These are phyloP conservation scores for Sylvietta virens DNA, from an alignment of 2,113 vertebrate genomes.

Conservation along the genomic window DNA sequence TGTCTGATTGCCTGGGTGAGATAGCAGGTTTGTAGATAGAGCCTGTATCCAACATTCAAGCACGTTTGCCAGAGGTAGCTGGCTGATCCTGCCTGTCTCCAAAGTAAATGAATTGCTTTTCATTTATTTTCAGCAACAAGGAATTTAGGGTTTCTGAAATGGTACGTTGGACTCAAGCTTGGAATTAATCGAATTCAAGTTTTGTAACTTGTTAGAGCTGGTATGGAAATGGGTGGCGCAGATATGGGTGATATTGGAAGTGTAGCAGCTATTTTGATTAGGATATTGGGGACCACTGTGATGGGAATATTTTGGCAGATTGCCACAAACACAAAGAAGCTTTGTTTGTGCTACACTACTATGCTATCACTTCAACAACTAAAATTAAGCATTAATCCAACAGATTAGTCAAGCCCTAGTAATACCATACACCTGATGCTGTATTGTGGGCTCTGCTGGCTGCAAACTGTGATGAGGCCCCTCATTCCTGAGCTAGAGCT, in stretches of 20 bases:
- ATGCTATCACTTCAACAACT: neutral
- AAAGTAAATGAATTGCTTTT: neutral
- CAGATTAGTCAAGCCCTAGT: neutral
- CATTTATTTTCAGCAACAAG: neutral
- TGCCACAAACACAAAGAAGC: neutral
- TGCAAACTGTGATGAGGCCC: neutral
- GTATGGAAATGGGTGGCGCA: neutral
- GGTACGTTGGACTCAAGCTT: neutral
- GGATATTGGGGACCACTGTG: neutral
- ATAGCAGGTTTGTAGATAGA: constrained; percentile 1
- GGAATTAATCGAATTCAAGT: neutral
- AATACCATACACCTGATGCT: neutral
- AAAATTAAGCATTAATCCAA: neutral
- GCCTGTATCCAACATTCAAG: neutral
- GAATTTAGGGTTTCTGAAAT: neutral
- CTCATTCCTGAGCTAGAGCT: neutral
- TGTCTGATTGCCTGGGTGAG: constrained; percentile 28
- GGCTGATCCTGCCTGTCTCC: neutral
- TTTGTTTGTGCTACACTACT: neutral
- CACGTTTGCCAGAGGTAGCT: neutral
- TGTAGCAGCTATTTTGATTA: neutral
- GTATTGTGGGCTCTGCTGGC: neutral
- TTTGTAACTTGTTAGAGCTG: neutral
- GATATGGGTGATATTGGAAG: neutral
- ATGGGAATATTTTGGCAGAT: neutral